Conservation (phyloP, 2,797 vertebrate species). For the Clarias fuscus region DNA sequence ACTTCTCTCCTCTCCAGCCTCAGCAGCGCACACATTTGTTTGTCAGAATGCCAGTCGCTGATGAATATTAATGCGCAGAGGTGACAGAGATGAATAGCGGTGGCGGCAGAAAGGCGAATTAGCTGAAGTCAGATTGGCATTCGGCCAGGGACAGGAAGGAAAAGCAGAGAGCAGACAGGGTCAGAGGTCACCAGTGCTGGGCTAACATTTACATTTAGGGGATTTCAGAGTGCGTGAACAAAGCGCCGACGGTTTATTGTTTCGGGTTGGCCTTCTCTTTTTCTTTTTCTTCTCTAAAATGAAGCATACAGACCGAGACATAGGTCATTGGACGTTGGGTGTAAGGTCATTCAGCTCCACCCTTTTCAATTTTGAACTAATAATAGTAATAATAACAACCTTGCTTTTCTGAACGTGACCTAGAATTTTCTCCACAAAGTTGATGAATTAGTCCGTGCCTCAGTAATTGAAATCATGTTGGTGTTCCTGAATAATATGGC, state of each 20-base stretch:
- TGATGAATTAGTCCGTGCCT: not conserved
- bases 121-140: slow-evolving; percentile 72
- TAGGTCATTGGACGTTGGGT: not conserved
- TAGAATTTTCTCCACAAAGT: not conserved
- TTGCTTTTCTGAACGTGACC: not conserved
- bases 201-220: not conserved
- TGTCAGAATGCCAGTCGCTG: slow-evolving; percentile 72
- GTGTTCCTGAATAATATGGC: not conserved
- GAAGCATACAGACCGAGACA: not conserved
- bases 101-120: slow-evolving; percentile 77
- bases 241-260: not conserved
- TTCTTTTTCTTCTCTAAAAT: not conserved
- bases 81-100: slow-evolving; percentile 82
- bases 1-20: slow-evolving; percentile 14
- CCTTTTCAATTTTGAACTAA: not conserved
- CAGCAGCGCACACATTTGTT: slow-evolving; percentile 54
- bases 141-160: slow-evolving; percentile 76
- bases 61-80: slow-evolving; percentile 86
- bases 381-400: not conserved
- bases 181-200: slow-evolving; percentile 56
- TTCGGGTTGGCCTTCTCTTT: not conserved
- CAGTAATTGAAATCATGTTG: not conserved
- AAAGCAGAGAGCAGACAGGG: slow-evolving; percentile 68
- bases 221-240: not conserved
- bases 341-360: not conserved